Base-by-base conservation (phyloP, 1,140 invertebrate genomes). In the Halesus radiatus region DNA sequence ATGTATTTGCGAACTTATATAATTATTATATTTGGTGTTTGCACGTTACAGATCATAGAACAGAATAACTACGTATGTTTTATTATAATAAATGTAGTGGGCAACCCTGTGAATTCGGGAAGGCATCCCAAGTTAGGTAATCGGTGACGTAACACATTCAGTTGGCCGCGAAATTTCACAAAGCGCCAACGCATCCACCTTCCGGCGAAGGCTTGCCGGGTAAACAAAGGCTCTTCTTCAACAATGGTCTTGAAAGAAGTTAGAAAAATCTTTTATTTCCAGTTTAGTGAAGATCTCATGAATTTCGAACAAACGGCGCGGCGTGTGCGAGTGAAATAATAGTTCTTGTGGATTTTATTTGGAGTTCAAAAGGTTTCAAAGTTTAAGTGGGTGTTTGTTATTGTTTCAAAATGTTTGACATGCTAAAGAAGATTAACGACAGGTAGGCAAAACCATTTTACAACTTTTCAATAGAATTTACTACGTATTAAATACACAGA, bases 371-470 rank as follows among this genome's bases (percentile, higher is more conserved):
- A 66, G 62, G 62, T 66, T 60, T 66, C 23, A 66, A 66, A 66
- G 62, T 66, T 66, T 45, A 45, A 45, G 37, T 45, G 37, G 10
- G 37, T 45, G 23, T 26, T 29, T 22, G 13, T 13, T 66, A 66
- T 26, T 66, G 22, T 26, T 74, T 74, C 52, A 56, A 53, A 53
- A 74, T 74, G 72, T 74, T 74, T 74, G 72, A 74, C 32, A 74
- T 74, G 72, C 23, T 74, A 26, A 74, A 74, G 72, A 74, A 74
- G 23, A 56, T 74, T 8, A 74, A 74, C 52, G 72, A 74, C 50
- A 74, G 72, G 72, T 74, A 54, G 23, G 72, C 1, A 13, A 29
- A 26, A 66, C 8, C 37, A 45, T 10, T 10, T 45, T 45, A 8
- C 37, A 45, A 45, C 37, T 45, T 45, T 45, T 13, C 10, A 45